phyloP scores from a whole-genome alignment of 1,140 invertebrate species.

The Pseudomyrmex sp. region DNA sequence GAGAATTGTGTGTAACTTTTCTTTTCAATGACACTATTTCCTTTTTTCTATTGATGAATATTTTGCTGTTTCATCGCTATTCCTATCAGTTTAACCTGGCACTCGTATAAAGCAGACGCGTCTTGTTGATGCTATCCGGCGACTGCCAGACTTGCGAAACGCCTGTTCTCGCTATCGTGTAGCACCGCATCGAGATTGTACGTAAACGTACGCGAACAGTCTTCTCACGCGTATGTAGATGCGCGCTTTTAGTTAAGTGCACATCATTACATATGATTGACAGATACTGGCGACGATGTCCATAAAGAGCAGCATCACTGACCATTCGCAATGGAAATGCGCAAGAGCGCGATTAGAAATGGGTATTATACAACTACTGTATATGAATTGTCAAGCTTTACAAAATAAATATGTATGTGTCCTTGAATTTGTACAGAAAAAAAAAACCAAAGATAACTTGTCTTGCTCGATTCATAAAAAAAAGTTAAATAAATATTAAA shows the following conservation, averaged over 20 bases:
- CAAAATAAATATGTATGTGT: not conserved
- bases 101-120: conserved; percentile 12
- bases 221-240: not conserved
- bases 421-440: no score
- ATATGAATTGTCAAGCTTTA: not conserved
- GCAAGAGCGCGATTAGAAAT: not conserved
- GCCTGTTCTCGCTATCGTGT: not conserved
- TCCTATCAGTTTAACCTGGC: not conserved
- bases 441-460: not conserved
- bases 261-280: not conserved
- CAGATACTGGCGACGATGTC: not conserved
- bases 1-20: no score
- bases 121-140: conserved; percentile 8
- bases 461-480: not conserved
- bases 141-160: conserved; percentile 10
- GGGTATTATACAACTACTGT: not conserved
- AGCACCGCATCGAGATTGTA: not conserved
- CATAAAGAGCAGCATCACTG: not conserved
- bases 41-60: no score
- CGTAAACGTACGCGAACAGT: not conserved
- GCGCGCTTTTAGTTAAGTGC: not conserved
- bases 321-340: not conserved
- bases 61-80: not conserved
- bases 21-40: no score
- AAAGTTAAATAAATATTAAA: no score